Evolutionary conservation across 2,888 invertebrate species (phyloP).

Genomic region (Spodoptera exigua): DNA sequence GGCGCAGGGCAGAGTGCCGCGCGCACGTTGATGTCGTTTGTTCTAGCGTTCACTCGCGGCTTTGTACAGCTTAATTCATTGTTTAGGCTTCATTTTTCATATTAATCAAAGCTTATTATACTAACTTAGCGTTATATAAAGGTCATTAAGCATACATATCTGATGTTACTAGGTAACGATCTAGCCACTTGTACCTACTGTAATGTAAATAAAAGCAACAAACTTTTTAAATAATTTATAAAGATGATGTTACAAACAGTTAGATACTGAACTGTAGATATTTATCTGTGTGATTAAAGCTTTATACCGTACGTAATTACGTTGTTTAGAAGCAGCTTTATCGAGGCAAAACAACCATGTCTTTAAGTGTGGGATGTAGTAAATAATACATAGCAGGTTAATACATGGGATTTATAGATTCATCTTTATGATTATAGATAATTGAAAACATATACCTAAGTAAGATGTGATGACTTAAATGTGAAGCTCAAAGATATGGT

Average conservation of each 20-base stretch:
- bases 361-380: constrained; percentile 44
- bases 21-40: constrained; percentile 87
- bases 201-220: too few species aligned
- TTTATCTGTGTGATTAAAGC: constrained; percentile 30
- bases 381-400: constrained; percentile 33
- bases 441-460: too few species aligned
- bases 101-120: constrained; percentile 5
- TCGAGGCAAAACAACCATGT: constrained; percentile 26
- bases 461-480: too few species aligned
- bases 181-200: too few species aligned
- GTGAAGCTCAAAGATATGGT: too few species aligned
- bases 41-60: constrained; percentile 63
- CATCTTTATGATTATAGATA: not conserved
- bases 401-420: constrained; percentile 25
- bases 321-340: constrained; percentile 21
- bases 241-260: constrained; percentile 1
- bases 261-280: constrained; percentile 9
- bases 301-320: constrained; percentile 41
- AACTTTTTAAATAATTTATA: not conserved
- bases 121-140: not conserved
- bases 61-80: constrained; percentile 32
- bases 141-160: too few species aligned
- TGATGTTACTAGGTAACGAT: too few species aligned
- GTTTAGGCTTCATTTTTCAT: constrained; percentile 27
- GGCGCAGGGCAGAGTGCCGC: constrained; percentile 56